Conservation (phyloP, 37 sponge, comb jelly and placozoan species). For the Oscarella lobularis region DNA sequence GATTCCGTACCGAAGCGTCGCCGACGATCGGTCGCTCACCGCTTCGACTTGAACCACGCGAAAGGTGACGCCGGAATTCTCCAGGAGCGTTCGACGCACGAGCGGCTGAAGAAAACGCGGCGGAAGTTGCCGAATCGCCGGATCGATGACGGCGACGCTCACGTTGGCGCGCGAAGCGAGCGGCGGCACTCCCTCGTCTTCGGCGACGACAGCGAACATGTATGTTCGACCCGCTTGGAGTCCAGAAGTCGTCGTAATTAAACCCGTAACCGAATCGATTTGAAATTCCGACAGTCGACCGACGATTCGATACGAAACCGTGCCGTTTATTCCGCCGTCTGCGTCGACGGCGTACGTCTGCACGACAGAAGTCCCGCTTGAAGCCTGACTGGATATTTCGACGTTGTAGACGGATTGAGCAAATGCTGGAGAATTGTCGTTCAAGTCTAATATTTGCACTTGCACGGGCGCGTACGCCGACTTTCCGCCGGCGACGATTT, state of each 20-base stretch:
- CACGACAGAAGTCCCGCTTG: not conserved
- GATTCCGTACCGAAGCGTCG: not conserved
- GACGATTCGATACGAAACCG: not conserved
- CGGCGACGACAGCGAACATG: not conserved
- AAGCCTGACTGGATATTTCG: not conserved
- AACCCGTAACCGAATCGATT: not conserved
- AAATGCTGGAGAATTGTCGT: not conserved
- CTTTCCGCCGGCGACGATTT: not conserved
- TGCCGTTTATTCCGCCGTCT: not conserved
- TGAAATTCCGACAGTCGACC: not conserved
- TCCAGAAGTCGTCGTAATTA: not conserved
- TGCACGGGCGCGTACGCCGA: not conserved
- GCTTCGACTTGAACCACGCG: not conserved
- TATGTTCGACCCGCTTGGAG: not conserved
- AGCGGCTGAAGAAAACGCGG: not conserved
- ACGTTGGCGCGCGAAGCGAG: not conserved
- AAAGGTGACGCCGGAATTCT: not conserved
- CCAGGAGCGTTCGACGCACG: not conserved
- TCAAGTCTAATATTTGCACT: not conserved
- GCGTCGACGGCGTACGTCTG: not conserved
- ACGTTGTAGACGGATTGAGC: not conserved
- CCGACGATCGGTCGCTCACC: not conserved
- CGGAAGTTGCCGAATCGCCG: not conserved
- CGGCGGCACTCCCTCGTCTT: not conserved
- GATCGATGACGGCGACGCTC: not conserved